These are phyloP conservation scores for Maccullochella peelii DNA, from an alignment of 2,113 vertebrate genomes.

Conservation along the genomic window DNA sequence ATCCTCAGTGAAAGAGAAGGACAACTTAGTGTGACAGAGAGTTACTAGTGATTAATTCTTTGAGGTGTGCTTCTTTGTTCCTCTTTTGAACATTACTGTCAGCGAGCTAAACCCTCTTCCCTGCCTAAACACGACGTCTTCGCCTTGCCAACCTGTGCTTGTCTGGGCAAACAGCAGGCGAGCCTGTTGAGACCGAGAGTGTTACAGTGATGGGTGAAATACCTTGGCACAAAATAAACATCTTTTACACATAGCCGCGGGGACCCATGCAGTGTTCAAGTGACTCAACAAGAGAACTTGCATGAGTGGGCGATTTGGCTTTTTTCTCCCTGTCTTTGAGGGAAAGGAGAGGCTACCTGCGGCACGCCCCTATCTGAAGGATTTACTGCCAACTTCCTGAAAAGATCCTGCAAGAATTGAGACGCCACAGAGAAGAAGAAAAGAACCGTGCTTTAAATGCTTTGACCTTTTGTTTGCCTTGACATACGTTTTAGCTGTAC, in stretches of 20 bases:
- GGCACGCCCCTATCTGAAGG: slow-evolving; percentile 50
- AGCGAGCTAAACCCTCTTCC: slow-evolving; percentile 38
- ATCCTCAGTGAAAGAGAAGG: slow-evolving; percentile 54
- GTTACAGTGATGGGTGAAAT: slow-evolving; percentile 47
- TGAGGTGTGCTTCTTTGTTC: slow-evolving; percentile 59
- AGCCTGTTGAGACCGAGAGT: slow-evolving; percentile 23
- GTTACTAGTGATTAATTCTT: slow-evolving; percentile 61
- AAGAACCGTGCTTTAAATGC: slow-evolving; percentile 10
- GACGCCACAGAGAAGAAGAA: slow-evolving; percentile 10
- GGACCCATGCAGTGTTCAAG: slow-evolving; percentile 1
- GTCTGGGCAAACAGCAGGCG: slow-evolving; percentile 60
- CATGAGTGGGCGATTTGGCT: slow-evolving; percentile 61
- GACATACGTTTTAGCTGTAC: neutral
- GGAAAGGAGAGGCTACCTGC: slow-evolving; percentile 38
- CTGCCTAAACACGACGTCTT: slow-evolving; percentile 65
- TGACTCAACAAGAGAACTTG: slow-evolving; percentile 65
- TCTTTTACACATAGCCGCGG: slow-evolving; percentile 63
- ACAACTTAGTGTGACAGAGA: slow-evolving; percentile 46
- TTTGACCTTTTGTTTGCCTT: slow-evolving; percentile 51
- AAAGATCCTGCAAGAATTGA: slow-evolving; percentile 22
- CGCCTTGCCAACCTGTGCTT: slow-evolving; percentile 54
- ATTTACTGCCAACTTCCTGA: slow-evolving; percentile 34
- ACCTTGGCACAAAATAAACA: slow-evolving; percentile 57
- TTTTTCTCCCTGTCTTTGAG: slow-evolving; percentile 36
- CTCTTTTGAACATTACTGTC: slow-evolving; percentile 54